Conservation (phyloP, 2,888 invertebrate species). For the Terebella lapidaria region DNA sequence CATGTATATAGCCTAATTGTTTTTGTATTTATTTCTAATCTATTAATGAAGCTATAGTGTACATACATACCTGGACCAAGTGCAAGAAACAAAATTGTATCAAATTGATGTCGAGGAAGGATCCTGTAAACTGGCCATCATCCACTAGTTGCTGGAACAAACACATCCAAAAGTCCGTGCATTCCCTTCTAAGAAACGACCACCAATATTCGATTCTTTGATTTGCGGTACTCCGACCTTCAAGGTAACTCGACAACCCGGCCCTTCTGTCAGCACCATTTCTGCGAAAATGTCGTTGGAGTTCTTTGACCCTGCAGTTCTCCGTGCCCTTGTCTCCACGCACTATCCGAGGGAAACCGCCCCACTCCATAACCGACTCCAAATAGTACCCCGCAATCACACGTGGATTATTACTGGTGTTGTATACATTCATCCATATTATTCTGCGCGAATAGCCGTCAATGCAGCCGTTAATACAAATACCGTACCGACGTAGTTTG, state of each 20-base stretch:
- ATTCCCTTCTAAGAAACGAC: background rate
- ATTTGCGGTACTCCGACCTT: background rate
- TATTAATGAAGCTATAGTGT: no score
- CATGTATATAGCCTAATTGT: no score
- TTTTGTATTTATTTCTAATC: no score
- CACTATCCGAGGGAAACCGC: background rate
- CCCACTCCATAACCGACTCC: background rate
- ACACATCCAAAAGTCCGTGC: background rate
- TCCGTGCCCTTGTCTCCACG: background rate
- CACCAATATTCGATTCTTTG: background rate
- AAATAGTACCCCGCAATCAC: conserved; percentile 6
- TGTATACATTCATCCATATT: conserved; percentile 20
- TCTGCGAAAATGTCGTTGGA: background rate
- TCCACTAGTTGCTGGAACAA: background rate
- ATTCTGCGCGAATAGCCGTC: conserved; percentile 23
- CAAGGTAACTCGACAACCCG: background rate
- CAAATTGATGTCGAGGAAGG: background rate
- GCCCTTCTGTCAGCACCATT: background rate
- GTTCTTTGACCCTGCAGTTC: background rate
- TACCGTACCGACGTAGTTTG: conserved; percentile 23
- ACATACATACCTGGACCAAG: background rate
- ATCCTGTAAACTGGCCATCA: background rate
- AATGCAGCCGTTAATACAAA: conserved; percentile 25
- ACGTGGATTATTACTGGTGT: conserved; percentile 18
- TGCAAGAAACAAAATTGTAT: background rate